These are phyloP conservation scores for Echiichthys vipera DNA, from an alignment of 2,797 vertebrate species.

Conservation along the genomic window DNA sequence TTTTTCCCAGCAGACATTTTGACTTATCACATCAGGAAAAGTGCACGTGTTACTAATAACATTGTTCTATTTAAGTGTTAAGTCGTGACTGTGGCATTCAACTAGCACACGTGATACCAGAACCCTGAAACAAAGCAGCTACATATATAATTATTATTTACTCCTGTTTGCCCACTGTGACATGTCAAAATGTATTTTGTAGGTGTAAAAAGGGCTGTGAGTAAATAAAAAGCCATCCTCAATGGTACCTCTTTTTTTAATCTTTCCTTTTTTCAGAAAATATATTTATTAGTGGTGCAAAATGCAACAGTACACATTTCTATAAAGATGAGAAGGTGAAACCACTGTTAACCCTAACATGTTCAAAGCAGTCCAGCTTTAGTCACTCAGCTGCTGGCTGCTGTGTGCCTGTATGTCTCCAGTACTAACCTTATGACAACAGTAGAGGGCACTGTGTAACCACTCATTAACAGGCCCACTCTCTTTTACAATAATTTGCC, in stretches of 20 bases:
- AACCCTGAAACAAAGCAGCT: no score
- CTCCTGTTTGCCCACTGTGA: no score
- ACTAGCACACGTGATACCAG: no score
- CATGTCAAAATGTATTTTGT: no score
- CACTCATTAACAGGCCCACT: conserved; percentile 14
- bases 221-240: not conserved
- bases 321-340: not conserved
- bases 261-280: not conserved
- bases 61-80: no score
- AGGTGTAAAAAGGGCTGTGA: no score
- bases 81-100: no score
- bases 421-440: not conserved
- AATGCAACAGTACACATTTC: not conserved
- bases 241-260: not conserved
- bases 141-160: no score
- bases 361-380: no score
- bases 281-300: not conserved
- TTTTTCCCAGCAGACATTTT: no score
- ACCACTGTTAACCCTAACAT: not conserved
- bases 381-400: not conserved
- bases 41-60: no score
- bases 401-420: not conserved
- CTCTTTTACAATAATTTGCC: not conserved
- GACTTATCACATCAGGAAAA: no score
- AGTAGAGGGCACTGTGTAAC: conserved; percentile 64